A percentile compares a stretch with the other conserved stretches of the same genome.
phyloP scores from a whole-genome alignment of 2,113 vertebrate species.

The Dipodomys stephensi region DNA sequence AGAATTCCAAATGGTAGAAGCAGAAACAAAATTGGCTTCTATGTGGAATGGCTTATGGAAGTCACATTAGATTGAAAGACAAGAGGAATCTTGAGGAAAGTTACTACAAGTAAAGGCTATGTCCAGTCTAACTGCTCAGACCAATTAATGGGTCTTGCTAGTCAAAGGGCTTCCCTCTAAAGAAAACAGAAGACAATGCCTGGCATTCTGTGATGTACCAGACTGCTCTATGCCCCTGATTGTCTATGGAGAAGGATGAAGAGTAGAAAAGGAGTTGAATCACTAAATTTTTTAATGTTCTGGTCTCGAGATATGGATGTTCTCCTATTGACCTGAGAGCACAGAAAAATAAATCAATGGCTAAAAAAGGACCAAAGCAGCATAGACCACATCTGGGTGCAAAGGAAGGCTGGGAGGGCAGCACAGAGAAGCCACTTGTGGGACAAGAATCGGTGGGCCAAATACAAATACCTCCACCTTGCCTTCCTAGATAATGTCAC shows the following conservation, averaged over 20 bases:
- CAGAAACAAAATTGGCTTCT: not conserved
- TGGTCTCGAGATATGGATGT: not conserved
- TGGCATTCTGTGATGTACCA: rapidly evolving
- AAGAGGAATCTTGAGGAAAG: not conserved
- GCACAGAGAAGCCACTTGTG: rapidly evolving
- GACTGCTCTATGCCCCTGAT: rapidly evolving
- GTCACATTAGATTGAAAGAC: not conserved
- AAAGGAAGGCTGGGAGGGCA: not conserved
- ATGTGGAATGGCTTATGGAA: not conserved
- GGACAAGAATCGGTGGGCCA: rapidly evolving
- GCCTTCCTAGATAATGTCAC: rapidly evolving
- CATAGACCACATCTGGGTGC: rapidly evolving
- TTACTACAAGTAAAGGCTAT: not conserved
- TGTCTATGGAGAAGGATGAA: not conserved
- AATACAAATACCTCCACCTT: not conserved
- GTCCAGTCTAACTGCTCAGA: rapidly evolving
- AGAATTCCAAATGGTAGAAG: not conserved
- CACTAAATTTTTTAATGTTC: not conserved
- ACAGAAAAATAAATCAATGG: not conserved
- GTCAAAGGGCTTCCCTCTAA: no score
- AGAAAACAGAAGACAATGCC: not conserved
- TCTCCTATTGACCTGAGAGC: not conserved
- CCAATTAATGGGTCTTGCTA: rapidly evolving
- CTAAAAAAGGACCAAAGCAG: not conserved
- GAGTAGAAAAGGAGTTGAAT: not conserved